phyloP scores from a whole-genome alignment of 2,888 invertebrate genomes.

The Drosophila longiperda region DNA sequence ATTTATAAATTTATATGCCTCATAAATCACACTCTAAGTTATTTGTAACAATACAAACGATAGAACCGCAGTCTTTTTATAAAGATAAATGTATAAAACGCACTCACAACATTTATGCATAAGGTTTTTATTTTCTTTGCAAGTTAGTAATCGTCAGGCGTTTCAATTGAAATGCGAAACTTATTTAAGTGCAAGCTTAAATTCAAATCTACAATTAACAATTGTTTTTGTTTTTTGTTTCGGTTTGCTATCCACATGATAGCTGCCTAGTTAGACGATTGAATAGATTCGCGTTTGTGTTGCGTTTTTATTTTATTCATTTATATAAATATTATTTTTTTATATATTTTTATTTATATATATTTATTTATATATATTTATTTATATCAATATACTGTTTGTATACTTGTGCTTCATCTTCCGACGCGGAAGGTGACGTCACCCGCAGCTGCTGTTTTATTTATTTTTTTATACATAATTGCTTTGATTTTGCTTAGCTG shows the following conservation, averaged over 20 bases:
- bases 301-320: conserved; percentile 27
- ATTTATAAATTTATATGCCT: no score
- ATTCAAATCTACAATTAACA: conserved; percentile 35
- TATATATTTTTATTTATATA: conserved; percentile 10
- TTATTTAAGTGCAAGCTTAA: conserved; percentile 48
- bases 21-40: conserved; percentile 15
- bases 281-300: conserved; percentile 20
- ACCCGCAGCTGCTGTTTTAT: conserved; percentile 34
- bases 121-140: conserved; percentile 22
- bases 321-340: not conserved
- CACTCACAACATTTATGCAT: not conserved
- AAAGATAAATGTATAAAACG: not conserved
- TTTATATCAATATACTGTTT: conserved; percentile 26
- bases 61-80: conserved; percentile 1
- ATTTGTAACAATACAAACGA: not conserved
- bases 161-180: conserved; percentile 65
- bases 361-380: conserved; percentile 5
- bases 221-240: conserved; percentile 22
- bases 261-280: conserved; percentile 30
- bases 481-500: conserved; percentile 16
- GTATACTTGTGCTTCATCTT: conserved; percentile 59
- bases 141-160: conserved; percentile 53
- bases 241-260: conserved; percentile 9
- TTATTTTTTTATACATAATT: conserved; percentile 8
- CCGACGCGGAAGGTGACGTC: conserved; percentile 75